Evolutionary conservation across 2,113 vertebrate genomes (phyloP).

Genomic region (Pandion haliaetus): DNA sequence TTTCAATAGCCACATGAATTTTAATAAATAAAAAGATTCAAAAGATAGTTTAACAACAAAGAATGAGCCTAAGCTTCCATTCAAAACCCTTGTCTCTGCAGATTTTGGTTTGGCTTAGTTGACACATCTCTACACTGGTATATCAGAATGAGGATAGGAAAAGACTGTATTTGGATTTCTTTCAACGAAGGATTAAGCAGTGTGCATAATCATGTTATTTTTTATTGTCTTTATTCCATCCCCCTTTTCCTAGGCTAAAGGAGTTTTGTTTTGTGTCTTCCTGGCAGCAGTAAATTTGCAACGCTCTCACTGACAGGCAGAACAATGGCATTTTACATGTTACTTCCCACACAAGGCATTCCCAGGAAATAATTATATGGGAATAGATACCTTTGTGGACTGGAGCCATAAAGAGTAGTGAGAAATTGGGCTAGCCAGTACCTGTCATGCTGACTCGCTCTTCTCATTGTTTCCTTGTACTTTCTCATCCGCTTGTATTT

Average conservation of each 20-base stretch:
- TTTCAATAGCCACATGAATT: not conserved
- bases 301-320: not conserved
- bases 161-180: not conserved
- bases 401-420: not conserved
- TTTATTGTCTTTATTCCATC: not conserved
- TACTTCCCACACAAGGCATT: slow-evolving; percentile 3
- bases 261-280: not conserved
- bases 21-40: not conserved
- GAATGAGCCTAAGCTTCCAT: not conserved
- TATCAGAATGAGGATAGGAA: not conserved
- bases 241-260: not conserved
- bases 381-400: not conserved
- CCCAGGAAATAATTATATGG: slow-evolving; percentile 16
- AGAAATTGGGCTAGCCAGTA: slow-evolving; percentile 22
- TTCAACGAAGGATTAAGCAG: not conserved
- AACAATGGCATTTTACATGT: not conserved
- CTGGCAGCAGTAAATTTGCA: not conserved
- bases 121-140: not conserved
- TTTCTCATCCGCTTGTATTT: not conserved
- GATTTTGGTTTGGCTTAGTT: not conserved
- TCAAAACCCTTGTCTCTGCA: not conserved
- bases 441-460: not conserved
- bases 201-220: not conserved
- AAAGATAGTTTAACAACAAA: not conserved
- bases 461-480: not conserved